A percentile compares a stretch with the other conserved stretches of the same genome.
phyloP scores from a whole-genome alignment of 2,888 invertebrate species.

The Melieria crassipennis region DNA sequence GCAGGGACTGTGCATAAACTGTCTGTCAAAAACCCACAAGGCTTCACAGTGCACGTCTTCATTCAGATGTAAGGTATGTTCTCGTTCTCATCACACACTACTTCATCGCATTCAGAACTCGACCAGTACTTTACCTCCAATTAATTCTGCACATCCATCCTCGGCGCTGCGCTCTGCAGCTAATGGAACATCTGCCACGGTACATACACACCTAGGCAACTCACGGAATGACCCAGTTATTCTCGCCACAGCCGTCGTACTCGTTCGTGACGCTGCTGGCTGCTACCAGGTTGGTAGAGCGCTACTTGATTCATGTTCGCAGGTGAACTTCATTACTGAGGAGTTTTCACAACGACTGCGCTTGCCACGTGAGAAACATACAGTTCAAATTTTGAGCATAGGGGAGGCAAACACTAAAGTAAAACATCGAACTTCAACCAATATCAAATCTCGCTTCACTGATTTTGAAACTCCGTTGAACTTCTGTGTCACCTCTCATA shows the following conservation, averaged over 20 bases:
- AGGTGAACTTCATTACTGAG: conserved; percentile 36
- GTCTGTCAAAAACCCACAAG: conserved; percentile 9
- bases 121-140: background rate
- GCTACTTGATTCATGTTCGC: conserved; percentile 38
- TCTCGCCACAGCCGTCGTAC: conserved; percentile 34
- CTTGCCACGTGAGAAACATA: conserved; percentile 30
- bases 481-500: conserved; percentile 39
- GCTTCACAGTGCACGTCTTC: background rate
- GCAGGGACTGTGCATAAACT: conserved; percentile 4
- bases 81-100: background rate
- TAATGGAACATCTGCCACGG: too few relatives aligned
- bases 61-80: conserved; percentile 15
- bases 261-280: conserved; percentile 24
- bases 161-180: background rate
- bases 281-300: conserved; percentile 34
- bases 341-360: conserved; percentile 33
- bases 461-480: conserved; percentile 32
- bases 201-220: background rate
- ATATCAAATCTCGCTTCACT: conserved; percentile 35
- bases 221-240: conserved; percentile 6
- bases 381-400: conserved; percentile 39
- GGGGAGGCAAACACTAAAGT: conserved; percentile 29
- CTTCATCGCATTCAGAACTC: background rate
- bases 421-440: conserved; percentile 26
- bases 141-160: background rate